phyloP scores from a whole-genome alignment of 2,113 vertebrate genomes.

The Accipiter virgatus region DNA sequence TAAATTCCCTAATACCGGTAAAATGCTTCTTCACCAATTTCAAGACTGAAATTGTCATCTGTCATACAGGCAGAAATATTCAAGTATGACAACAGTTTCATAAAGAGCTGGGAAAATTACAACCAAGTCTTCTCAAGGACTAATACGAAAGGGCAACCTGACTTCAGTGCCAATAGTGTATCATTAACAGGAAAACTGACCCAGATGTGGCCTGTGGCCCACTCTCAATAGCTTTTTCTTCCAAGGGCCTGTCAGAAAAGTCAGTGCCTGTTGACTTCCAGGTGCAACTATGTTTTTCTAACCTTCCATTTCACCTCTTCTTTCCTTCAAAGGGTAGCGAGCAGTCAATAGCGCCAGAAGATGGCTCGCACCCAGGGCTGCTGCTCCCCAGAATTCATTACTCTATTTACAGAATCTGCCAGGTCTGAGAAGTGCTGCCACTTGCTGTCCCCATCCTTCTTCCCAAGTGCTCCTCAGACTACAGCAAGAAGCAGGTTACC shows the following conservation, averaged over 20 bases:
- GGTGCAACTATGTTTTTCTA: not conserved
- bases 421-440: not conserved
- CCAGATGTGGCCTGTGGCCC: accelerated
- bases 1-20: not conserved
- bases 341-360: not conserved
- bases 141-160: not conserved
- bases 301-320: not conserved
- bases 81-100: not conserved
- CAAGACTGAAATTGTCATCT: not conserved
- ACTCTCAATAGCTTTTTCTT: not conserved
- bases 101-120: not conserved
- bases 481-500: not conserved
- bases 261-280: not conserved
- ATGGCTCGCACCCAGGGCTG: not conserved
- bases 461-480: not conserved
- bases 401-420: not conserved
- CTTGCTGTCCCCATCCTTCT: not conserved
- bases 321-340: not conserved
- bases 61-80: not conserved
- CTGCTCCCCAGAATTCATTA: not conserved
- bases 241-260: not conserved
- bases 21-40: not conserved
- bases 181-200: not conserved
- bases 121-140: not conserved
- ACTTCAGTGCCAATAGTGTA: not conserved